phyloP scores from a whole-genome alignment of 2,888 invertebrate genomes.

The Nineta flava region DNA sequence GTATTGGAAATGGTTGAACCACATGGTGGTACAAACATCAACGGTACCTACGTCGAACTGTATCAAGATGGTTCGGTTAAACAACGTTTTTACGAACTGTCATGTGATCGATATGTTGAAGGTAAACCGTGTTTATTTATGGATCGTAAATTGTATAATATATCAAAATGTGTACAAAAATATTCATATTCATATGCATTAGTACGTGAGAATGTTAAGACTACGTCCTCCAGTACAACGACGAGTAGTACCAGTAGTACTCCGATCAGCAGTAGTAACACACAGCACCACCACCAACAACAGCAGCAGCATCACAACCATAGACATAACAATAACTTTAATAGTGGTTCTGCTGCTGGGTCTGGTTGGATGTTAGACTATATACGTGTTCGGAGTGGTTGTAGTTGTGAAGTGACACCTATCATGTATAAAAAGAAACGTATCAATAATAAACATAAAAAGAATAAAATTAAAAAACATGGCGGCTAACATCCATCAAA shows the following conservation, averaged over 20 bases:
- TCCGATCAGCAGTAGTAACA: neutral
- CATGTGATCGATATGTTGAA: conserved; percentile 53
- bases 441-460: conserved; percentile 15
- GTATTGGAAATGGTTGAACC: conserved; percentile 63
- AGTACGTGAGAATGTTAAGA: conserved; percentile 33
- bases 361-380: conserved; percentile 62
- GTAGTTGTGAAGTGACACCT: conserved; percentile 62
- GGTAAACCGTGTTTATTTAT: conserved; percentile 60
- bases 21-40: conserved; percentile 56
- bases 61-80: conserved; percentile 53
- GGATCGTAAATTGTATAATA: conserved; percentile 43
- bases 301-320: neutral
- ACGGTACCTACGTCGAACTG: conserved; percentile 54
- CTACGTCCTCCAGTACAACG: conserved; percentile 21
- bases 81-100: conserved; percentile 64
- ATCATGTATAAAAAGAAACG: conserved; percentile 32
- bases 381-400: conserved; percentile 67
- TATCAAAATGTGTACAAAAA: conserved; percentile 68
- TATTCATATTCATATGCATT: conserved; percentile 73
- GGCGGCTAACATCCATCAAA: too few relatives aligned
- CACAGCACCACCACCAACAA: neutral
- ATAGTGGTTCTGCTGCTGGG: conserved; percentile 10
- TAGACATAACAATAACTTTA: neutral
- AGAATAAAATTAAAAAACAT: conserved; percentile 24
- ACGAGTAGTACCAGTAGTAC: conserved; percentile 2